A percentile compares a stretch with the other conserved stretches of the same genome.
These are phyloP conservation scores for Gallinago jamesoni DNA, from an alignment of 2,113 vertebrate species.

Conservation along the genomic window DNA sequence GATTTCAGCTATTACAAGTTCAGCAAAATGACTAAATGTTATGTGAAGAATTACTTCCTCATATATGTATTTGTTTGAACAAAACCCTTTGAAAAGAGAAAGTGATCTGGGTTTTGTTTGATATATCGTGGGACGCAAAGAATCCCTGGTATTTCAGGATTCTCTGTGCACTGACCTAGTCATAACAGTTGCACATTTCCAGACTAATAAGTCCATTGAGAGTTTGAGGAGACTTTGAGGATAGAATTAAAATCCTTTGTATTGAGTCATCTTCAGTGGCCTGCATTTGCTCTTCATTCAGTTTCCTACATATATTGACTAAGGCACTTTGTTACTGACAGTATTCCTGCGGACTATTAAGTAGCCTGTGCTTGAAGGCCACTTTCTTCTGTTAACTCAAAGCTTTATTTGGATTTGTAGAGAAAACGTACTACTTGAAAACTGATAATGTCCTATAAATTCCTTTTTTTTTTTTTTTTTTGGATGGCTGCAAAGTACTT, in stretches of 20 bases:
- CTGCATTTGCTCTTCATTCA: constrained; percentile 12
- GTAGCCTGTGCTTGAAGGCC: neutral
- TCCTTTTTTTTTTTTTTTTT: neutral
- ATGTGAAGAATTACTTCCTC: neutral
- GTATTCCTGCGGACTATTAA: neutral
- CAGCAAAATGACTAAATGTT: neutral
- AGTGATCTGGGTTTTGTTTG: neutral
- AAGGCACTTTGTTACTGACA: neutral
- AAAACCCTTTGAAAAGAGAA: neutral
- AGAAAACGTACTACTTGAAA: neutral
- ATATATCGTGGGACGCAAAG: neutral
- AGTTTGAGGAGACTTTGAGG: constrained; percentile 13
- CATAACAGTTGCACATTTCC: constrained; percentile 29
- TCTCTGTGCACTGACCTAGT: constrained; percentile 45
- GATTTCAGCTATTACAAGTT: neutral
- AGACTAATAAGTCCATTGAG: constrained; percentile 30
- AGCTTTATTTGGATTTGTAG: neutral
- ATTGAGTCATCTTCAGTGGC: neutral
- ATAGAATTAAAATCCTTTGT: constrained; percentile 2
- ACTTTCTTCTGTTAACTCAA: neutral
- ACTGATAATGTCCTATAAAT: neutral
- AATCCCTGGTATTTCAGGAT: constrained; percentile 38
- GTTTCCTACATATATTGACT: neutral
- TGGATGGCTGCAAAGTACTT: neutral
- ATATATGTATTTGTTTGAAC: neutral